Evolutionary conservation across 2,888 invertebrate species (phyloP).

Genomic region (Zootermopsis nevadensis): DNA sequence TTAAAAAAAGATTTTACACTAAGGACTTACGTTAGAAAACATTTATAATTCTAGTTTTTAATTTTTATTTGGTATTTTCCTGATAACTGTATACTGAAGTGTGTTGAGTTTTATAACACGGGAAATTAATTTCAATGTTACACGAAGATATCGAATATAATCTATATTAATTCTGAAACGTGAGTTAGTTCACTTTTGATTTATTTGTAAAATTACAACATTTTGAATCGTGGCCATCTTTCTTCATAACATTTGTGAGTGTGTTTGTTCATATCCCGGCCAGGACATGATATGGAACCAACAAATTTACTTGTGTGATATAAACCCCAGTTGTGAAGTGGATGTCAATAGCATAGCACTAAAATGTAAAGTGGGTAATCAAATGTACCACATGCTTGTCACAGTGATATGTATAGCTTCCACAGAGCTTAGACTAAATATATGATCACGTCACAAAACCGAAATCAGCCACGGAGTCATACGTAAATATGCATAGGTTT

Average conservation of each 20-base stretch:
- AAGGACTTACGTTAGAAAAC: too few species aligned
- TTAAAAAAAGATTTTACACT: too few species aligned
- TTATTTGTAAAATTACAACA: neutral
- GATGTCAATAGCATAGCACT: neutral
- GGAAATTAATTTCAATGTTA: too few species aligned
- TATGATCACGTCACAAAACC: too few species aligned
- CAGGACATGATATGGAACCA: neutral
- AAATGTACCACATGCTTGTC: neutral
- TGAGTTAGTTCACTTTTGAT: neutral
- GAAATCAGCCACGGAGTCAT: too few species aligned
- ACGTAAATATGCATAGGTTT: too few species aligned
- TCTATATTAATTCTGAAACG: too few species aligned
- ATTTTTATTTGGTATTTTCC: too few species aligned
- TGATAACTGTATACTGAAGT: too few species aligned
- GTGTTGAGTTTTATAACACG: too few species aligned
- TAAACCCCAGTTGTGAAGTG: neutral
- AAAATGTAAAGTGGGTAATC: constrained; percentile 4
- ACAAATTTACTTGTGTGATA: neutral
- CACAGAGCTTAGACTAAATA: neutral
- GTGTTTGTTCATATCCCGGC: constrained; percentile 4
- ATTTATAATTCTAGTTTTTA: too few species aligned
- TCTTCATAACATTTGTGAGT: constrained; percentile 5
- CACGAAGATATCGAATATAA: too few species aligned
- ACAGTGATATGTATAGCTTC: neutral
- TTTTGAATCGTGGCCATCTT: neutral